Conservation (phyloP, 2,888 invertebrate genomes). For the Nemotelus nigrinus region DNA sequence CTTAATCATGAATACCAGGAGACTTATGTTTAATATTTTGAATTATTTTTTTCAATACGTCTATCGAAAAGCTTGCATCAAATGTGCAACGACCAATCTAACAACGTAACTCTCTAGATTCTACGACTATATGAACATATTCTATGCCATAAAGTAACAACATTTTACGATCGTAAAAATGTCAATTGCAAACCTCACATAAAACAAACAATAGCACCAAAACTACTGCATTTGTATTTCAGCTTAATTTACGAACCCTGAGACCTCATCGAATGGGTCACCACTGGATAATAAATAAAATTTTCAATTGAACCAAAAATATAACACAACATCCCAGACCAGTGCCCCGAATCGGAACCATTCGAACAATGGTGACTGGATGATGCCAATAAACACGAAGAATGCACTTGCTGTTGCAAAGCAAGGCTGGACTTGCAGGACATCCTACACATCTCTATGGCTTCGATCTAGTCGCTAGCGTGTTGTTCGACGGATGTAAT, state of each 20-base stretch:
- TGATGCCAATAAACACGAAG: not conserved
- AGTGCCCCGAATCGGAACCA: conserved; percentile 3
- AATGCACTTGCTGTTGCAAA: not conserved
- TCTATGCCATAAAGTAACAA: conserved; percentile 42
- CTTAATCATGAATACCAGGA: too few relatives aligned
- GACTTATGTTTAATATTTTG: too few relatives aligned
- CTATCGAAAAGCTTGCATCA: too few relatives aligned
- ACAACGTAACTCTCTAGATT: too few relatives aligned
- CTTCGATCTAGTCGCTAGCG: not conserved
- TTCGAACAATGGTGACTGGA: not conserved
- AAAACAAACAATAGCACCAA: conserved; percentile 48
- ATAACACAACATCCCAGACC: conserved; percentile 45
- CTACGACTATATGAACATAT: not conserved
- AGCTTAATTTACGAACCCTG: conserved; percentile 45
- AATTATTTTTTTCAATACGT: too few relatives aligned
- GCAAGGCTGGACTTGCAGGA: too few relatives aligned
- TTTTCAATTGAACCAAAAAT: conserved; percentile 51
- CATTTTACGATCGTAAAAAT: conserved; percentile 47
- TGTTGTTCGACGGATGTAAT: conserved; percentile 42
- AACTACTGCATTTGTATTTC: conserved; percentile 47
- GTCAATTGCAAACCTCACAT: conserved; percentile 50
- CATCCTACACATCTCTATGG: not conserved
- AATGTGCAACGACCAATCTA: too few relatives aligned
- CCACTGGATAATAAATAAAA: conserved; percentile 51
- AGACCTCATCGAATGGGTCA: conserved; percentile 50